Conservation (phyloP, 2,888 invertebrate genomes). For the Athetis lepigone region DNA sequence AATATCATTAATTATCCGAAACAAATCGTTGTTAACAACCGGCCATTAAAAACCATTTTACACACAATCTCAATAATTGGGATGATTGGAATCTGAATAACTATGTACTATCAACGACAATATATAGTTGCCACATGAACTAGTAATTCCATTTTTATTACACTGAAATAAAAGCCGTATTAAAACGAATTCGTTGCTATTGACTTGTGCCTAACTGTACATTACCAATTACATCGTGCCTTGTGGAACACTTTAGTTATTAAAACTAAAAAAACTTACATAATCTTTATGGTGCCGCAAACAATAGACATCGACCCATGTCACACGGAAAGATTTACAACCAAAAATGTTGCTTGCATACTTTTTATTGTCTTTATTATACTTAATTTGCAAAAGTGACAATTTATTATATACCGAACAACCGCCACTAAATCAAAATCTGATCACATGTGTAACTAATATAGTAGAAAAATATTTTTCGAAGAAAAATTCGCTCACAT, state of each 20-base stretch:
- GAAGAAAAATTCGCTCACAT: slow-evolving; percentile 31
- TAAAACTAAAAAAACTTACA: slow-evolving; percentile 2
- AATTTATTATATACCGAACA: neutral
- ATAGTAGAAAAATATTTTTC: slow-evolving; percentile 42
- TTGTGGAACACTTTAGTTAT: slow-evolving; percentile 14
- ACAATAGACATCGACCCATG: neutral
- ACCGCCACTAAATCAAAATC: neutral
- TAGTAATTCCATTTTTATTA: slow-evolving; percentile 14
- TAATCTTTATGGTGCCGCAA: neutral
- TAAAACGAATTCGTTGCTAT: neutral
- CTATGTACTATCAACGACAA: slow-evolving; percentile 1
- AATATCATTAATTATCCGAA: slow-evolving; percentile 1
- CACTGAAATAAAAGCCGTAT: neutral
- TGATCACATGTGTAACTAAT: slow-evolving; percentile 24
- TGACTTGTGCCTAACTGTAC: neutral
- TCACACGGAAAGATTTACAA: neutral
- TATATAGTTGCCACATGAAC: neutral
- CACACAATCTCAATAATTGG: no score
- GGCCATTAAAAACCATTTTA: slow-evolving; percentile 22
- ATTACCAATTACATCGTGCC: neutral
- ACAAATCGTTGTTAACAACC: neutral
- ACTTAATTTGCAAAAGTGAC: slow-evolving; percentile 12
- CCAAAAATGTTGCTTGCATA: slow-evolving; percentile 16
- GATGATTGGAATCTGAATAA: slow-evolving; percentile 24
- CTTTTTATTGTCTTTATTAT: slow-evolving; percentile 7